These are phyloP conservation scores for Cairina moschata DNA, from an alignment of 2,113 vertebrate species.

Conservation along the genomic window DNA sequence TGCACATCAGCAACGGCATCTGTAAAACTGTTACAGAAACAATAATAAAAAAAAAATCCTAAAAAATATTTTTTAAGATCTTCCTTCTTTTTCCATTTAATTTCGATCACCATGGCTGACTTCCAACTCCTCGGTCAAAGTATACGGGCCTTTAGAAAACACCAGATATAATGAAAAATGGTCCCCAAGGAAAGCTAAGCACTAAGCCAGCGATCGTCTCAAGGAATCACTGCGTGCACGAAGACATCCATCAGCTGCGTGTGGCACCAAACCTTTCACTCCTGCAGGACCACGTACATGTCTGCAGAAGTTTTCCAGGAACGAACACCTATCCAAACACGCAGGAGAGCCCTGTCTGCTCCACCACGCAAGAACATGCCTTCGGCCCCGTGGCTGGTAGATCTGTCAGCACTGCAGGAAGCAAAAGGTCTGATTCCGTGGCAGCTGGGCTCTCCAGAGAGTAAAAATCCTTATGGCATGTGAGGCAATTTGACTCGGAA, in stretches of 20 bases:
- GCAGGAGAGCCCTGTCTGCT: background rate
- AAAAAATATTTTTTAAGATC: background rate
- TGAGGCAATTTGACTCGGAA: constrained; percentile 34
- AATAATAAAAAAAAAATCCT: background rate
- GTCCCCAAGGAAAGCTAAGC: constrained; percentile 29
- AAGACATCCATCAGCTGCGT: background rate
- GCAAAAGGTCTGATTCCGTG: constrained; percentile 13
- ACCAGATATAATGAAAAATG: constrained; percentile 17
- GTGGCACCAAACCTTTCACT: constrained; percentile 35
- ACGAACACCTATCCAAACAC: background rate
- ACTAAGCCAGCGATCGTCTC: constrained; percentile 26
- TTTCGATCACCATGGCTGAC: background rate
- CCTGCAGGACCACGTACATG: constrained; percentile 41
- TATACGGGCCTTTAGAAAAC: background rate
- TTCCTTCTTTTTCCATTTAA: constrained; percentile 11
- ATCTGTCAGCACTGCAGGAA: constrained; percentile 52
- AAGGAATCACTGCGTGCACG: constrained; percentile 14
- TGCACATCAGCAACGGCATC: background rate
- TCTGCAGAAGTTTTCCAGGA: background rate
- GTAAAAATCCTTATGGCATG: background rate
- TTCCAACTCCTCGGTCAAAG: constrained; percentile 19
- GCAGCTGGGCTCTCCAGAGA: constrained; percentile 36
- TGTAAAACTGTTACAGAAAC: background rate
- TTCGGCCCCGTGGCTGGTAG: background rate
- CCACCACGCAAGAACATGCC: background rate